These are phyloP conservation scores for Amblyopsis rosae DNA, from an alignment of 2,113 vertebrate genomes.

Conservation along the genomic window DNA sequence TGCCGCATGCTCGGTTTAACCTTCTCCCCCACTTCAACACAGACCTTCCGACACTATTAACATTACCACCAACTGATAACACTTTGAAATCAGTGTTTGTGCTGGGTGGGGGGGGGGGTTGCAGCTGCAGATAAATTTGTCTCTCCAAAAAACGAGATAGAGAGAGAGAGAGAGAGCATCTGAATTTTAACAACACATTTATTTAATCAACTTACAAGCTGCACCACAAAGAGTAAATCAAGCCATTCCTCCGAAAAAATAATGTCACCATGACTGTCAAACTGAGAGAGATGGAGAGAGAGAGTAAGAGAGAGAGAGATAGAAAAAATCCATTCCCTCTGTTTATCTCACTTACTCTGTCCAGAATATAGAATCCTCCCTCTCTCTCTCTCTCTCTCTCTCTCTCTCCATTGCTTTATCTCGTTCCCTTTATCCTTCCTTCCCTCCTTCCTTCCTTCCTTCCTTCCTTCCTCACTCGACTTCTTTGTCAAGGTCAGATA, in stretches of 20 bases:
- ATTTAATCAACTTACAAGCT: too few species aligned
- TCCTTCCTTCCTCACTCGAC: constrained; percentile 30
- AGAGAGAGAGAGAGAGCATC: not conserved
- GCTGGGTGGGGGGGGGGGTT: constrained; percentile 23
- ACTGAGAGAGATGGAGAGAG: too few species aligned
- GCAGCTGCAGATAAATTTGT: constrained; percentile 37
- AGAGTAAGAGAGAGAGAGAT: constrained; percentile 2
- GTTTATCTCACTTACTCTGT: too few species aligned
- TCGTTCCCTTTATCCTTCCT: not conserved
- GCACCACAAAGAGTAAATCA: too few species aligned
- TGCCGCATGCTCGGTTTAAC: constrained; percentile 28
- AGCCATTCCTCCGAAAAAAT: too few species aligned
- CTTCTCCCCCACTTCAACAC: constrained; percentile 30
- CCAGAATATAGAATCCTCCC: too few species aligned
- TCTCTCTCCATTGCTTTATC: not conserved
- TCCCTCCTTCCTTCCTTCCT: constrained; percentile 9
- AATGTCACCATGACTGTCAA: too few species aligned
- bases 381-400: not conserved
- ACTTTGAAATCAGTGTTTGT: too few species aligned
- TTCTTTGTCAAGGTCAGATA: constrained; percentile 44
- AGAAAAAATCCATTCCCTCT: too few species aligned
- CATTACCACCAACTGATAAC: not conserved
- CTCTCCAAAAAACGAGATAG: constrained; percentile 25
- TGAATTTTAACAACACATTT: too few species aligned
- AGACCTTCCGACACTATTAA: constrained; percentile 45